A percentile compares a stretch with the other conserved stretches of the same genome.
Conservation (phyloP, 2,888 invertebrate genomes). For the Agelastica alni region DNA sequence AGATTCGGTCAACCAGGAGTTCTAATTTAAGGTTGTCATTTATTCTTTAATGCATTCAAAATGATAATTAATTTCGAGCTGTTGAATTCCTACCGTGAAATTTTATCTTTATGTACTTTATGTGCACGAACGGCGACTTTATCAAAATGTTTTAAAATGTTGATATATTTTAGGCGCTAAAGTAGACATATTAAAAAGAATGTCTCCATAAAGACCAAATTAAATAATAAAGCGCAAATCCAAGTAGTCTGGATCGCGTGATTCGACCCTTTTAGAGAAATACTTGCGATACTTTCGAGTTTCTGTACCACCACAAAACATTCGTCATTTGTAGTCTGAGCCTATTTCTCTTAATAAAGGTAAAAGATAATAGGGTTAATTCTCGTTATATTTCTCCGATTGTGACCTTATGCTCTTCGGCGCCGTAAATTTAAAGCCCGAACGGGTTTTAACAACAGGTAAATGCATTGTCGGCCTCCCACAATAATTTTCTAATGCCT, state of each 20-base stretch:
- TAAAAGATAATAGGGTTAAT: constrained; percentile 39
- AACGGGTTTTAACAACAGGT: constrained; percentile 25
- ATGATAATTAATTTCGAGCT: no score
- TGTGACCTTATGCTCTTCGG: constrained; percentile 21
- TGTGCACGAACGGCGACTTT: no score
- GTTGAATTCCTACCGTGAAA: no score
- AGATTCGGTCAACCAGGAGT: no score
- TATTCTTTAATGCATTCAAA: no score
- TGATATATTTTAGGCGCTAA: no score
- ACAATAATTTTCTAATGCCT: constrained; percentile 3
- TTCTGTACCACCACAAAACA: background rate
- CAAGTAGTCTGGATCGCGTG: background rate
- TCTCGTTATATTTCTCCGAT: constrained; percentile 33
- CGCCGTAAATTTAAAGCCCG: constrained; percentile 11
- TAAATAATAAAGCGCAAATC: background rate
- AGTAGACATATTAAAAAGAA: background rate
- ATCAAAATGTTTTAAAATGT: no score
- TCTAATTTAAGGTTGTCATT: no score
- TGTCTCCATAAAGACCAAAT: background rate
- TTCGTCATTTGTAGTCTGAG: constrained; percentile 22
- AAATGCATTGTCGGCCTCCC: constrained; percentile 7
- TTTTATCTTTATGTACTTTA: no score
- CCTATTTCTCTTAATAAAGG: constrained; percentile 36
- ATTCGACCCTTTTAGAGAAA: background rate
- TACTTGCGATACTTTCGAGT: background rate